phyloP scores from a whole-genome alignment of 2,113 vertebrate species.

The Anas platyrhynchos region DNA sequence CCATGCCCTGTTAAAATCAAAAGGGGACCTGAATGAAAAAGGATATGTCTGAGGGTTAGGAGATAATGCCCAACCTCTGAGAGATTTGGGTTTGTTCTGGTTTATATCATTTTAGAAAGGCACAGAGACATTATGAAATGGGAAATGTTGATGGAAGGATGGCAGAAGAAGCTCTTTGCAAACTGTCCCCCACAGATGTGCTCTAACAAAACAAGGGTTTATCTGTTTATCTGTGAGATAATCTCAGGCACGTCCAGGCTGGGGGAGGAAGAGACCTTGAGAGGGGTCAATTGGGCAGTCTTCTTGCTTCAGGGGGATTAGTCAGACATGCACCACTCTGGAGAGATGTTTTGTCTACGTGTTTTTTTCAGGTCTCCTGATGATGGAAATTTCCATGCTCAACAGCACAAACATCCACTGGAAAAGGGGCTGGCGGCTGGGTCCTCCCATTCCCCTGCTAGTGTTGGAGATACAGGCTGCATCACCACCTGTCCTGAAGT shows the following conservation, averaged over 20 bases:
- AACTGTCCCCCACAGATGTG: neutral
- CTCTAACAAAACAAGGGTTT: neutral
- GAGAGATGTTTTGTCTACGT: constrained; percentile 29
- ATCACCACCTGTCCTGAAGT: neutral
- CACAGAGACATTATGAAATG: neutral
- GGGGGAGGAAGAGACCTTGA: constrained; percentile 39
- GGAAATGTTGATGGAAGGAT: neutral
- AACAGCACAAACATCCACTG: neutral
- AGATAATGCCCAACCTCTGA: neutral
- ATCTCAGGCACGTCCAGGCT: neutral
- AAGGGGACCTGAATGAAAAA: neutral
- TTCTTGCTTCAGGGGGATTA: constrained; percentile 12
- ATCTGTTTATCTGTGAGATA: constrained; percentile 6
- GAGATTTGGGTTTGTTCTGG: neutral
- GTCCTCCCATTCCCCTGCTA: neutral
- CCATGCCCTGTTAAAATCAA: neutral
- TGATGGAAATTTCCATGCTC: neutral
- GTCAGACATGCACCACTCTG: neutral
- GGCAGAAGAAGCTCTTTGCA: neutral
- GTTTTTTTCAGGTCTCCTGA: neutral
- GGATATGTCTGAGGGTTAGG: neutral
- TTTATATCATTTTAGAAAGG: neutral
- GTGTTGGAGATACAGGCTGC: neutral
- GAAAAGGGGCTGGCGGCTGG: neutral
- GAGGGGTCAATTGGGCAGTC: neutral